These are phyloP conservation scores for Neelides sp. DNA, from an alignment of 1,140 invertebrate species.

Conservation along the genomic window DNA sequence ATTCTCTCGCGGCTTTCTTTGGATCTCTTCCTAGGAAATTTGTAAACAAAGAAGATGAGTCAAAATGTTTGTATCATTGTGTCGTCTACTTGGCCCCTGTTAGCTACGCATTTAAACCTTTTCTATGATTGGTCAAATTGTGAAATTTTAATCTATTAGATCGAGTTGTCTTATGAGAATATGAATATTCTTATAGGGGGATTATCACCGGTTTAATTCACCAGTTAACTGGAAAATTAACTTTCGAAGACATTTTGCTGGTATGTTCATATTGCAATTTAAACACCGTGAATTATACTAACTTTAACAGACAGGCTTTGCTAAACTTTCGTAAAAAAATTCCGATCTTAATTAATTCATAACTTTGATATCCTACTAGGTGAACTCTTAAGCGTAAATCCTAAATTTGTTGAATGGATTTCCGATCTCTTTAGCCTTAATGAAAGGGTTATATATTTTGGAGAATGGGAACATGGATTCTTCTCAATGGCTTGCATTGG, in stretches of 20 bases:
- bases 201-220: conserved; percentile 98
- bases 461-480: conserved; percentile 89
- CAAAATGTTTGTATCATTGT: conserved; percentile 78
- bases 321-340: no score
- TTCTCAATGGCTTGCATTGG: conserved; percentile 94
- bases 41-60: no score
- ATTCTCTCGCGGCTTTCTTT: conserved; percentile 80
- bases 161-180: no score
- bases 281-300: no score
- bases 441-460: conserved; percentile 86
- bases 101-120: no score
- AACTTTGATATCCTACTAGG: no score
- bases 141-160: no score
- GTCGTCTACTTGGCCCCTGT: conserved; percentile 96
- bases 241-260: conserved; percentile 77
- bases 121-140: no score
- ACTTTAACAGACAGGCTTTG: no score
- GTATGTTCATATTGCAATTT: no score
- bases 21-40: conserved; percentile 44
- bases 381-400: conserved; percentile 86
- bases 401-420: conserved; percentile 70
- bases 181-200: no score
- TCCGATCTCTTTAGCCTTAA: conserved; percentile 89
- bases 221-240: conserved; percentile 77
- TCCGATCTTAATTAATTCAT: no score